Evolutionary conservation across 92 coral and sea anemone species (phyloP).

Genomic region (Bergia puertoricense): DNA sequence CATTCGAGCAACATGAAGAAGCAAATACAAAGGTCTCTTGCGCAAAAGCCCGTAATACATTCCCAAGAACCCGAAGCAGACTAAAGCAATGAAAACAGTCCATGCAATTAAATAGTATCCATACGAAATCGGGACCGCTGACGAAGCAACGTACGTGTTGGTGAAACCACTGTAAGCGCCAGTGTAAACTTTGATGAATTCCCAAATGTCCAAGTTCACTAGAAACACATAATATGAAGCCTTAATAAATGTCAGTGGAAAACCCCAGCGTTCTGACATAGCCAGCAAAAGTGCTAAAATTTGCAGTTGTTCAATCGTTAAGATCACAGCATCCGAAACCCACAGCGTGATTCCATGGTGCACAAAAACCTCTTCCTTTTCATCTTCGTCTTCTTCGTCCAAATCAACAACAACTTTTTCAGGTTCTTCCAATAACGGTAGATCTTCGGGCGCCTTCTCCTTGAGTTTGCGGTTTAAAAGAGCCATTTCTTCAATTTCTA

Average conservation of each 20-base stretch:
- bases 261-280: slow-evolving; percentile 98
- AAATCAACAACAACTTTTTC: slow-evolving; percentile 79
- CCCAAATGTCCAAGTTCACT: slow-evolving; percentile 94
- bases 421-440: slow-evolving; percentile 79
- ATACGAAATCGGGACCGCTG: slow-evolving; percentile 71
- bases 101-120: slow-evolving; percentile 86
- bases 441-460: slow-evolving; percentile 77
- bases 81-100: slow-evolving; percentile 60
- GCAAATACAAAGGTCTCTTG: slow-evolving; percentile 85
- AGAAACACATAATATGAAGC: slow-evolving; percentile 71
- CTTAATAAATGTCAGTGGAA: slow-evolving; percentile 81
- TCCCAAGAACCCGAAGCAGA: slow-evolving; percentile 71
- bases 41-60: slow-evolving; percentile 68
- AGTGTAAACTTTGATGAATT: slow-evolving; percentile 71
- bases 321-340: slow-evolving; percentile 95
- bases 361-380: slow-evolving; percentile 67
- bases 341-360: slow-evolving; percentile 98
- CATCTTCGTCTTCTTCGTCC: slow-evolving; percentile 90
- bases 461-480: slow-evolving; percentile 90
- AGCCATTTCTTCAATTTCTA: slow-evolving; percentile 67
- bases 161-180: slow-evolving; percentile 80
- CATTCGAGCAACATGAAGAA: slow-evolving; percentile 90
- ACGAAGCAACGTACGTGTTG: slow-evolving; percentile 66
- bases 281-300: slow-evolving; percentile 90
- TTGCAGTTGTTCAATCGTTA: slow-evolving; percentile 93